Evolutionary conservation across 37 sponge, comb jelly and placozoan genomes (phyloP), one percentile per base, ranked within the genome.

Genomic region (Aplysina aerophoba): DNA sequence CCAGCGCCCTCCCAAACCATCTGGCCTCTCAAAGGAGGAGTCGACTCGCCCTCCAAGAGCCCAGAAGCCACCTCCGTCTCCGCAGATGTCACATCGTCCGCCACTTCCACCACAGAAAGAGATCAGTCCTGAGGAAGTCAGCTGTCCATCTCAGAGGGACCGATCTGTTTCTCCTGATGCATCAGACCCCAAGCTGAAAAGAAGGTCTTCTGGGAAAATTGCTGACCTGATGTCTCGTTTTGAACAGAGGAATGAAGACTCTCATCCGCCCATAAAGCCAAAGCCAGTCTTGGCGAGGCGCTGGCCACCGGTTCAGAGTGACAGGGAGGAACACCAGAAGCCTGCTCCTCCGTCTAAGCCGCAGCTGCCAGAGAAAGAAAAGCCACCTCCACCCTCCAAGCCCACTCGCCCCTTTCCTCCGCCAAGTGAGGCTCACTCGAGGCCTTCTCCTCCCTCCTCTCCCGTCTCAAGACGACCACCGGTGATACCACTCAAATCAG

Each of bases 151-250:
- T 62, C n/a, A 14, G 12, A 62, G 63, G 63, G 4, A 62, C 13
- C 4, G 8, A 44, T 44, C 50, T 44, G 8, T 8, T 44, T 44
- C 50, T 3, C 50, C 50, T 71, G 73, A 33, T 71, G 34, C 20
- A 71, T 11, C 6, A 14, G 35, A 19, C 4, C n/a, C n/a, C n/a
- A n/a, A 35, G 37, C 4, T 71, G 2, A 71, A 33, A 71, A 2
- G 73, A 71, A 28, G 73, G 6, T 35, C 73, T 36, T 71, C 73
- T 35, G 20, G 20, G 5, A 71, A 71, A 15, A 71, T 71, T 28
- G 28, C 36, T 21, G 37, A 34, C 37, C 12, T 71, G 31, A 71
- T 71, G 73, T 5, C 73, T 5, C n/a, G 36, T 4, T 71, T 71
- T 71, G 73, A 71, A 71, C 31, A 71, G 12, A 2, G 11, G 5